Evolutionary conservation across 2,888 invertebrate species (phyloP), one percentile per base, ranked within the genome.

Genomic region (Protodeltote pygarga): DNA sequence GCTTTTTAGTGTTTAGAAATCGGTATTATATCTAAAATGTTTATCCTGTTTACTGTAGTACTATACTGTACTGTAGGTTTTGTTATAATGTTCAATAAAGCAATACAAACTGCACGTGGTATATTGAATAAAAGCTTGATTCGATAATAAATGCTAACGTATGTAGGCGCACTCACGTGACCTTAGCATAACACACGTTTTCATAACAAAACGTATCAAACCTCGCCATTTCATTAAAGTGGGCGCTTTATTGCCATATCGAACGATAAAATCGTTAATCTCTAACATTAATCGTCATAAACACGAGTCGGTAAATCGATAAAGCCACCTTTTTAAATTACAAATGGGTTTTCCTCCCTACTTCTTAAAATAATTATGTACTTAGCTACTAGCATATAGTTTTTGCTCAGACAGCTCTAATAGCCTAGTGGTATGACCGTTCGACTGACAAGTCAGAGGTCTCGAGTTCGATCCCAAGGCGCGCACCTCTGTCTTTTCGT

Each of bases 111-210:
- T 44, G 13, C 34, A 11, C 19, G 19, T 16, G 28, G 9, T 48
- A 24, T 4, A 40, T 28, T 35, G 10, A 52, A 31, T 37, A 28
- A 49, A 44, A 39, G 29, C 25, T 45, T 28, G 27, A 38, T 44
- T 48, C 28, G 31, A 29, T 53, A 46, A 34, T 52, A 39, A 41
- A 42, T 25, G 4, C 29, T 38, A n/a, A n/a, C 35, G 11, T 31
- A 41, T 46, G 45, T 53, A 35, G 49, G 49, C 38, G 38, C 10
- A 16, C 17, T 62, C 69, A 73, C 73, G 70, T 70, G 68, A 73
- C 21, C 3, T 14, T 13, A 8, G 37, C 9, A n/a, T n/a, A n/a
- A n/a, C 54, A 53, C 45, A 55, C 55, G 49, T 62, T 41, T 46
- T 34, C 38, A 14, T 5, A 27, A 44, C 41, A 40, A 29, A 28